phyloP scores from a whole-genome alignment of 2,797 vertebrate species.

The Fundulus diaphanus region DNA sequence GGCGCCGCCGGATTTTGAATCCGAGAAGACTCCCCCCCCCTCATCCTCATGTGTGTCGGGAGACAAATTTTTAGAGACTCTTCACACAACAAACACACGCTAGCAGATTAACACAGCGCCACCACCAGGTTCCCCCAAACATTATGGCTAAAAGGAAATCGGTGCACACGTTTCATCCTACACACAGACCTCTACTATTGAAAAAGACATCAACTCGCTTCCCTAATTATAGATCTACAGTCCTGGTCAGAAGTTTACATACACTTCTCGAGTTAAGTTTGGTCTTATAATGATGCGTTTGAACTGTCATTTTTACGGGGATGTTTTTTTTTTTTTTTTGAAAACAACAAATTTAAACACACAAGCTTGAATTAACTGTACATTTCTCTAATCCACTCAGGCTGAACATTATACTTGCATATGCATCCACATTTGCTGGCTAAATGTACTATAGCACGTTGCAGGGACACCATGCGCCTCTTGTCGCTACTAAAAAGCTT shows the following conservation, averaged over 20 bases:
- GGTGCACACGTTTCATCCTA: slow-evolving; percentile 74
- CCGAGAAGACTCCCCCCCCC: slow-evolving; percentile 60
- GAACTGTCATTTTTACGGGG: background rate
- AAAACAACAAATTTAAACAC: background rate
- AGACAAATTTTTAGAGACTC: slow-evolving; percentile 59
- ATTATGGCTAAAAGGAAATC: slow-evolving; percentile 71
- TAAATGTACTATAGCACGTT: background rate
- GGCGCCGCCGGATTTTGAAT: slow-evolving; percentile 71
- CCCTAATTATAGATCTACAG: slow-evolving; percentile 66
- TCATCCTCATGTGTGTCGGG: slow-evolving; percentile 55
- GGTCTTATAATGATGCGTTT: background rate
- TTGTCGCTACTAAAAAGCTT: too few relatives aligned
- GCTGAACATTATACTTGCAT: background rate
- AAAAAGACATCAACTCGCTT: slow-evolving; percentile 59
- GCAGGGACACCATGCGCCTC: too few relatives aligned
- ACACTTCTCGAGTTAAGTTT: background rate
- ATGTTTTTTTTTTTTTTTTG: background rate
- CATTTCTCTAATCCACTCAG: background rate
- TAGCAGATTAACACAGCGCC: slow-evolving; percentile 67
- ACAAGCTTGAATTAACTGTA: background rate
- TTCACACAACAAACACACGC: slow-evolving; percentile 72
- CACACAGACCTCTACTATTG: slow-evolving; percentile 67
- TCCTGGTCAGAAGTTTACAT: slow-evolving; percentile 8
- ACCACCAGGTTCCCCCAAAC: slow-evolving; percentile 58
- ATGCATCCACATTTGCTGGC: too few relatives aligned